Conservation (phyloP, 2,888 invertebrate species). For the Pterostichus madidus region DNA sequence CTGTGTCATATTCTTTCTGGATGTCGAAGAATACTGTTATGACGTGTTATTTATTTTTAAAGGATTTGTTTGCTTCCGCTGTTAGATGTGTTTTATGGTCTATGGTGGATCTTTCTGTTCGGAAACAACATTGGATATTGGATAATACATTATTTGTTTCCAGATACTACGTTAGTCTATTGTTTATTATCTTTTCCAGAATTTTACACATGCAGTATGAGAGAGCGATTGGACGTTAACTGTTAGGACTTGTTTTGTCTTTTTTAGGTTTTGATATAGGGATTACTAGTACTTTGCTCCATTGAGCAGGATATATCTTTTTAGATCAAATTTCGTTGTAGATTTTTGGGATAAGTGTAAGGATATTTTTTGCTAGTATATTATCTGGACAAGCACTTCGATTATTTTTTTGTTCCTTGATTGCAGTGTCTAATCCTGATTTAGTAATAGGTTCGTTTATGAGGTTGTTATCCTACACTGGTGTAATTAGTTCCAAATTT, state of each 20-base stretch:
- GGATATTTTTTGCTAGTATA: no score
- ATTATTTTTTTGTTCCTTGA: no score
- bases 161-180: no score
- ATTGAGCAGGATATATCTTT: not conserved
- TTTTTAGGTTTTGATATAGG: constrained; percentile 23
- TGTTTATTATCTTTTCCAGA: no score
- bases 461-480: not conserved
- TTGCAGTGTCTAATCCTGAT: not conserved
- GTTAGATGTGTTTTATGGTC: constrained; percentile 18
- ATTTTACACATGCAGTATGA: no score
- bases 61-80: constrained; percentile 5
- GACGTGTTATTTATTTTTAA: constrained; percentile 31
- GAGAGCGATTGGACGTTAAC: constrained; percentile 1
- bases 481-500: not conserved
- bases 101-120: not conserved
- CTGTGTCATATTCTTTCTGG: constrained; percentile 1
- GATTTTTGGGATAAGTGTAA: no score
- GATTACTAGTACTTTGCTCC: not conserved
- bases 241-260: not conserved
- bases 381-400: no score
- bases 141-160: constrained; percentile 8
- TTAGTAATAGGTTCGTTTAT: not conserved
- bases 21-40: constrained; percentile 12
- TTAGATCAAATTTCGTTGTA: constrained; percentile 4
- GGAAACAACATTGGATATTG: constrained; percentile 7